A percentile compares a stretch with the other conserved stretches of the same genome.
Evolutionary conservation across 1,140 invertebrate genomes (phyloP).

Genomic region (Neuroterus valhalla): DNA sequence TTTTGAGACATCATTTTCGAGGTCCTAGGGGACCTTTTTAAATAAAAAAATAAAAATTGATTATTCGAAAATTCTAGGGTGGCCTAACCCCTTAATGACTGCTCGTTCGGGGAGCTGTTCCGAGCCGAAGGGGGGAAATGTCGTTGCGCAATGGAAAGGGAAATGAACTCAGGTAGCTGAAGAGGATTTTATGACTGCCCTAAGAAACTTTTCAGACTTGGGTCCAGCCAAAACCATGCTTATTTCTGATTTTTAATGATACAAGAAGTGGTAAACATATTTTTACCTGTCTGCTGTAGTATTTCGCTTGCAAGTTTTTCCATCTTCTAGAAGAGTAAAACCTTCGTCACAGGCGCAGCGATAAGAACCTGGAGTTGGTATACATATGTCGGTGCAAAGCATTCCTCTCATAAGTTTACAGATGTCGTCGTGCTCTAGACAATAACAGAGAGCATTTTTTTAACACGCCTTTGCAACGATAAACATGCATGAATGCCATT

Average conservation of each 20-base stretch:
- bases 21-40: too few species aligned
- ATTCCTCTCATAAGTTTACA: constrained; percentile 80
- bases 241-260: not conserved
- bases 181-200: too few species aligned
- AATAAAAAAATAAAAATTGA: too few species aligned
- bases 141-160: too few species aligned
- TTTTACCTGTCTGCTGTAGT: constrained; percentile 57
- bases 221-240: too few species aligned
- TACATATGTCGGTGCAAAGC: constrained; percentile 84
- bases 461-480: not conserved
- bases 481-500: not conserved
- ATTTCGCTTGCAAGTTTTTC: constrained; percentile 78
- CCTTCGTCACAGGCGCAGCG: constrained; percentile 84
- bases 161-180: too few species aligned
- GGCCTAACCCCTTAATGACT: too few species aligned
- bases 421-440: constrained; percentile 76
- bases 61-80: too few species aligned
- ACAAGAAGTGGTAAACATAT: constrained; percentile 27
- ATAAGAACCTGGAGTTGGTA: constrained; percentile 81
- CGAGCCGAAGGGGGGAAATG: too few species aligned
- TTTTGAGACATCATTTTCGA: too few species aligned
- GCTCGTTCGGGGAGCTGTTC: too few species aligned
- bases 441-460: constrained; percentile 37
- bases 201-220: too few species aligned
- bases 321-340: constrained; percentile 81